Conservation (phyloP, 2,888 invertebrate genomes). For the Scelioninae gen. 1 region DNA sequence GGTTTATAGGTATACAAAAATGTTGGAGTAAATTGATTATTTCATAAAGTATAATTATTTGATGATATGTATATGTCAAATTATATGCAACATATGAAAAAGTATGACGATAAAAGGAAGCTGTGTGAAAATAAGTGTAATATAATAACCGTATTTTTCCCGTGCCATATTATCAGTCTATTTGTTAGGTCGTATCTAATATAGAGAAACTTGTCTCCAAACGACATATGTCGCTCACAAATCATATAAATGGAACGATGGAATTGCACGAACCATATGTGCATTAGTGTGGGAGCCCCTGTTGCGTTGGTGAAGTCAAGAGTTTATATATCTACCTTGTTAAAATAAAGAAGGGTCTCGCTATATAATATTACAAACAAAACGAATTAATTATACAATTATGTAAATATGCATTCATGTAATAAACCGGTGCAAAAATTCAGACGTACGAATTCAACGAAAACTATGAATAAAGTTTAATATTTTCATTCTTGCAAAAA, state of each 20-base stretch:
- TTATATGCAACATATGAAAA: too few relatives aligned
- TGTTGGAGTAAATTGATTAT: too few relatives aligned
- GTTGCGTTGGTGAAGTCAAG: slow-evolving; percentile 16
- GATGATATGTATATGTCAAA: too few relatives aligned
- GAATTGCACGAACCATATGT: slow-evolving; percentile 48
- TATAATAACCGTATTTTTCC: neutral
- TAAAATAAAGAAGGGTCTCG: slow-evolving; percentile 35
- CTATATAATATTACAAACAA: slow-evolving; percentile 19
- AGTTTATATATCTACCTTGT: slow-evolving; percentile 31
- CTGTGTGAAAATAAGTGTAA: neutral
- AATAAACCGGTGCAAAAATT: neutral
- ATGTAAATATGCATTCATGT: neutral
- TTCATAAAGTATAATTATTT: too few relatives aligned
- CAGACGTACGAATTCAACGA: neutral
- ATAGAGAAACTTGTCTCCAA: slow-evolving; percentile 46
- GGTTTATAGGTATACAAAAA: too few relatives aligned
- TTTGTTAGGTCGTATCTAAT: slow-evolving; percentile 36
- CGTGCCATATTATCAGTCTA: slow-evolving; percentile 20
- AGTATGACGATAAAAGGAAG: too few relatives aligned
- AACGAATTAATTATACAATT: slow-evolving; percentile 33
- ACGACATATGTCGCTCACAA: slow-evolving; percentile 55
- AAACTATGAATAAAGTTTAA: neutral
- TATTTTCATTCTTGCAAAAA: too few relatives aligned
- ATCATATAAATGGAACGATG: slow-evolving; percentile 52
- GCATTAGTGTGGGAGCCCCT: slow-evolving; percentile 27